Conservation (phyloP, 2,888 invertebrate species). For the Pristionchus japonicus region DNA sequence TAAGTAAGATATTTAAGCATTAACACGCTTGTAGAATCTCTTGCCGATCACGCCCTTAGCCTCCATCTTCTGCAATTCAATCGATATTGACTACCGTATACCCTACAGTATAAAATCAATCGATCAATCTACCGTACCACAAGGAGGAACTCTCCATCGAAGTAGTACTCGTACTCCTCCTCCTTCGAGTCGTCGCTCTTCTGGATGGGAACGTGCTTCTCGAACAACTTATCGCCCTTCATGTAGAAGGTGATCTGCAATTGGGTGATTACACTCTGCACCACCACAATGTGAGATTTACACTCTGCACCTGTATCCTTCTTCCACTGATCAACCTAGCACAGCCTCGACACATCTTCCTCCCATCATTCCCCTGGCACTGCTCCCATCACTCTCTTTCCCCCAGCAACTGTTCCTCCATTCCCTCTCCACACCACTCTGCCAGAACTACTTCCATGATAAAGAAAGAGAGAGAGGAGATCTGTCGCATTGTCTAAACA, state of each 20-base stretch:
- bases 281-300: not conserved
- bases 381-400: not conserved
- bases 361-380: not conserved
- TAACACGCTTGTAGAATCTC: conserved; percentile 68
- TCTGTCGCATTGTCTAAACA: not conserved
- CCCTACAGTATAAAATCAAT: not conserved
- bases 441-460: not conserved
- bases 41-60: conserved; percentile 66
- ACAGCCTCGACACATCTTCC: not conserved
- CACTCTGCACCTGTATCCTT: not conserved
- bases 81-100: not conserved
- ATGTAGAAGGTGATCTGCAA: conserved; percentile 62
- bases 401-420: conserved; percentile 23
- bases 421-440: conserved; percentile 2
- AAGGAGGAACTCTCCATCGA: conserved; percentile 63
- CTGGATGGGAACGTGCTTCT: conserved; percentile 64
- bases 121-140: conserved; percentile 51
- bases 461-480: not conserved
- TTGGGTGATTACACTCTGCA: not conserved
- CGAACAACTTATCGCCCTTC: conserved; percentile 58
- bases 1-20: not conserved
- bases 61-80: conserved; percentile 66
- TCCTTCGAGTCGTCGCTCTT: conserved; percentile 64
- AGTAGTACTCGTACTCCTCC: conserved; percentile 71
- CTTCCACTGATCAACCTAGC: not conserved